Base-by-base conservation (phyloP, 2,888 invertebrate species). In the Phyto melanocephala region DNA sequence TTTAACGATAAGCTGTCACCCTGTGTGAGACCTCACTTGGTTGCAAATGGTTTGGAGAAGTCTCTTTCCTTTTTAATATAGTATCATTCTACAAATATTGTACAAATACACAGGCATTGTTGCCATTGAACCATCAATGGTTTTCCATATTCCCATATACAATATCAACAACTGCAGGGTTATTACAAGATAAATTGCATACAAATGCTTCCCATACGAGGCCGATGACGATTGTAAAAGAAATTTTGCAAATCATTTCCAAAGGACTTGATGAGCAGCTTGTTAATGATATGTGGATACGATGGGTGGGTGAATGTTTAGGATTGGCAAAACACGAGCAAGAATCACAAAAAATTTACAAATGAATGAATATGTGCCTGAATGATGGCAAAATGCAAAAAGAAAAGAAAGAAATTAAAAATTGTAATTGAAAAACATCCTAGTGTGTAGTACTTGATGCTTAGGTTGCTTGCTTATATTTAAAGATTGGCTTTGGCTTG, bases 181-280 rank as follows among this genome's bases (percentile, higher is more conserved):
- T 74, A 24, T 75, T 56, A 45, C 74, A 65, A 65, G 74, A 65
- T 42, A 56, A 54, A 54, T 42, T 28, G 28, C 28, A 74, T 5
- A 28, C 28, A 28, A 5, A 28, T 50, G 40, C 15, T 50, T 76
- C 40, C 40, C 28, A 52, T 13, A 60, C 42, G 60, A 42, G 33
- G n/a, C 24, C n/a, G 42, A 52, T 77, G 77, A 74, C 40, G 68
- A 78, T 62, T 76, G 71, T 71, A 67, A 79, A 82, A 82, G 82
- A 82, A 82, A 82, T 75, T 76, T 60, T 47, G 28, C 42, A 79
- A 79, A 79, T 82, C 58, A 79, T 82, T 82, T 79, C 75, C 62
- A 79, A 75, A 79, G 67, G 79, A 82, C 75, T 82, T 82, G 82
- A 82, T 65, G 79, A 77, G 62, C 70, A 63, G 77, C 77, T 82